phyloP scores from a whole-genome alignment of 1,140 invertebrate species.

The Halesus radiatus region DNA sequence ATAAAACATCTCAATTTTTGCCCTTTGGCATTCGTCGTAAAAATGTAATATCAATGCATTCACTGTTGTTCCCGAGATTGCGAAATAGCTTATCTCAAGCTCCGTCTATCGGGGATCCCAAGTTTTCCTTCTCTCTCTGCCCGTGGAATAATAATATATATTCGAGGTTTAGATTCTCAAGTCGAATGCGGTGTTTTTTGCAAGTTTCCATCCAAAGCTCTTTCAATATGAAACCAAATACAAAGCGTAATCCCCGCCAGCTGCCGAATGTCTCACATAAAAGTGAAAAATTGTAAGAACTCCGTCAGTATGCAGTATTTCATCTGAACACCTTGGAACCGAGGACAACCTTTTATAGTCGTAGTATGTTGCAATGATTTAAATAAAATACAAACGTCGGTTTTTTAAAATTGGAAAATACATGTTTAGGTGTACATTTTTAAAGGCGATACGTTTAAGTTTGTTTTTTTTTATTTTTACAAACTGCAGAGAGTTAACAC shows the following conservation, averaged over 20 bases:
- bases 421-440: too few species aligned
- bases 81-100: neutral
- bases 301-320: slow-evolving; percentile 29
- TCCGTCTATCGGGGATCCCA: neutral
- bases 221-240: slow-evolving; percentile 36
- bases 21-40: too few species aligned
- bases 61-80: too few species aligned
- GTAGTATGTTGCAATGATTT: too few species aligned
- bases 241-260: slow-evolving; percentile 50
- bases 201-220: slow-evolving; percentile 14
- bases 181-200: slow-evolving; percentile 43
- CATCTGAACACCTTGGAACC: slow-evolving; percentile 34
- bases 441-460: too few species aligned
- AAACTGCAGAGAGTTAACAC: too few species aligned
- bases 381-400: too few species aligned
- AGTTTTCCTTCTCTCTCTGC: neutral
- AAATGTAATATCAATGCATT: too few species aligned
- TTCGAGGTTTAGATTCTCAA: slow-evolving; percentile 44
- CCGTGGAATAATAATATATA: neutral
- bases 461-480: too few species aligned
- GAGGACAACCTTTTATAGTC: too few species aligned
- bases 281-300: slow-evolving; percentile 51
- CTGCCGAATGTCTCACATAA: slow-evolving; percentile 48
- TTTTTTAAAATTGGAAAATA: too few species aligned
- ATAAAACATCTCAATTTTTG: too few species aligned